Evolutionary conservation across 1,140 invertebrate species (phyloP).

Genomic region (Achatina immaculata): DNA sequence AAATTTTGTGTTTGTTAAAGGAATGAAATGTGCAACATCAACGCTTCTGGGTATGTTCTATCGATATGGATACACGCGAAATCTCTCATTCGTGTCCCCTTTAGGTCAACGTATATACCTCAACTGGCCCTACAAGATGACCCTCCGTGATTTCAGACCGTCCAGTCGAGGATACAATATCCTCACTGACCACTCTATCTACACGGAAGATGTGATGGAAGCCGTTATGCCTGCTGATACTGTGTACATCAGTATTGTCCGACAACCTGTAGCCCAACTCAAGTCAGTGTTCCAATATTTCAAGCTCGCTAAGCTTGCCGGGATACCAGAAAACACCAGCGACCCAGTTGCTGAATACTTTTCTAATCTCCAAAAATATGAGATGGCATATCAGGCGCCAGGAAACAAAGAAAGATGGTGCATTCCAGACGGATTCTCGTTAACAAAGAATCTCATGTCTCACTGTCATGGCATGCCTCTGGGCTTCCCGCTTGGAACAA

Average conservation of each 20-base stretch:
- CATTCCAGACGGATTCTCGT: constrained; percentile 63
- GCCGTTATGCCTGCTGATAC: constrained; percentile 53
- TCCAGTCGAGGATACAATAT: constrained; percentile 54
- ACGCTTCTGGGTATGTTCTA: constrained; percentile 51
- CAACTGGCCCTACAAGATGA: constrained; percentile 58
- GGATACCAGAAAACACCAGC: not conserved
- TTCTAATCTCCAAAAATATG: constrained; percentile 58
- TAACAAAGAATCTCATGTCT: constrained; percentile 62
- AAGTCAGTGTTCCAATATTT: constrained; percentile 62
- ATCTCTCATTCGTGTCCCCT: constrained; percentile 53
- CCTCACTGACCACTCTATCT: constrained; percentile 63
- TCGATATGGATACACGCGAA: constrained; percentile 49
- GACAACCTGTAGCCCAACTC: constrained; percentile 61
- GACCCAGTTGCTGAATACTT: constrained; percentile 54
- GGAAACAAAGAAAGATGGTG: constrained; percentile 49
- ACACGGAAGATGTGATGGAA: constrained; percentile 56
- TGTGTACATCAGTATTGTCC: constrained; percentile 61
- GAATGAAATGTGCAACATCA: constrained; percentile 57
- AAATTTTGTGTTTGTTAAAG: constrained; percentile 59
- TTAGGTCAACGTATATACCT: constrained; percentile 48
- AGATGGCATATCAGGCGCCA: constrained; percentile 56
- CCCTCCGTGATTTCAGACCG: constrained; percentile 46
- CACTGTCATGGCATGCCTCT: constrained; percentile 63
- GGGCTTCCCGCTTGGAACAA: constrained; percentile 57
- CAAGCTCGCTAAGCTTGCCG: constrained; percentile 47